Conservation (phyloP, 2,888 invertebrate genomes). For the Kuschelorhynchus macadamiae region DNA sequence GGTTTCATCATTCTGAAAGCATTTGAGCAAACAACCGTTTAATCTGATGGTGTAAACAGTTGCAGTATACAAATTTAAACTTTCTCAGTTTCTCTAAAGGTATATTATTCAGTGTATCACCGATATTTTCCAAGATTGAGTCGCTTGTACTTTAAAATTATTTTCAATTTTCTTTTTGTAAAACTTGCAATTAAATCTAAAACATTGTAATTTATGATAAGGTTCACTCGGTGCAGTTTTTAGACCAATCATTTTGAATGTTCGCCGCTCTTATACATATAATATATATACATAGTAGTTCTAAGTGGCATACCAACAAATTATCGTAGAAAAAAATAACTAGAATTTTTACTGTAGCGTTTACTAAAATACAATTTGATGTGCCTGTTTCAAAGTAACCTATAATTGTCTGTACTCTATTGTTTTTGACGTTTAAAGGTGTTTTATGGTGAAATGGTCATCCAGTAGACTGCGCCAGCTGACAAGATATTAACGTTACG, state of each 20-base stretch:
- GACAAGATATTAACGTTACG: neutral
- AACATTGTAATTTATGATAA: no score
- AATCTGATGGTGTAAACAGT: no score
- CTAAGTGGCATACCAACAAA: conserved; percentile 38
- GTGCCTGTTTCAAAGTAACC: conserved; percentile 62
- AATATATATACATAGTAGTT: conserved; percentile 24
- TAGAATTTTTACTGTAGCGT: conserved; percentile 49
- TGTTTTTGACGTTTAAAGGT: conserved; percentile 56
- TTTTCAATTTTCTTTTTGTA: no score
- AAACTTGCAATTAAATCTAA: no score
- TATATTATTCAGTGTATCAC: no score
- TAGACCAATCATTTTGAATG: neutral
- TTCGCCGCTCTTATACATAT: neutral
- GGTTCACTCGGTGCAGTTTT: neutral
- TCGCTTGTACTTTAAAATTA: no score
- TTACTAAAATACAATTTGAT: conserved; percentile 57
- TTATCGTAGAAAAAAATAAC: conserved; percentile 40
- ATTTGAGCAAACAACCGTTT: no score
- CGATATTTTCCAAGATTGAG: no score
- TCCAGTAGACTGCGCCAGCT: conserved; percentile 3
- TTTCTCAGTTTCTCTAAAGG: no score
- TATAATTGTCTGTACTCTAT: conserved; percentile 61
- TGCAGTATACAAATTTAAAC: no score
- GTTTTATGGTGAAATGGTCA: conserved; percentile 23
- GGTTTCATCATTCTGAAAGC: no score